phyloP scores from a whole-genome alignment of 1,140 invertebrate species.

The Drosophila fuyamai region DNA sequence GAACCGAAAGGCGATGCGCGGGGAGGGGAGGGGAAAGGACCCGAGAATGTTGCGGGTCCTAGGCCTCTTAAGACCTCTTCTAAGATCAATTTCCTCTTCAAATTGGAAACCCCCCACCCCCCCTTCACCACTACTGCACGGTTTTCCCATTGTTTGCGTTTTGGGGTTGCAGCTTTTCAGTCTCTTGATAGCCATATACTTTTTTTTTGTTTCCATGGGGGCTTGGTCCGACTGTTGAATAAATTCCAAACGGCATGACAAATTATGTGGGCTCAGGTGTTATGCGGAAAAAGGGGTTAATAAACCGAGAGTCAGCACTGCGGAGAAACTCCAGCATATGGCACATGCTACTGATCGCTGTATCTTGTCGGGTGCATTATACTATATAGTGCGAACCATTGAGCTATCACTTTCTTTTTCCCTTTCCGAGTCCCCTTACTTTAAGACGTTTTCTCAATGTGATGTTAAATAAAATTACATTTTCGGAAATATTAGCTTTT shows the following conservation, averaged over 20 bases:
- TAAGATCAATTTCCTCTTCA: constrained; percentile 71
- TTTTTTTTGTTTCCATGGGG: constrained; percentile 60
- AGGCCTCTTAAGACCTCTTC: constrained; percentile 42
- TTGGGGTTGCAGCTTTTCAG: constrained; percentile 75
- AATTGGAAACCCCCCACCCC: constrained; percentile 13
- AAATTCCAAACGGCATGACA: constrained; percentile 80
- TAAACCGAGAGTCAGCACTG: constrained; percentile 63
- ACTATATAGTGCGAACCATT: neutral
- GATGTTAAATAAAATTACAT: too few species aligned
- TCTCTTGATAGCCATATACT: constrained; percentile 43
- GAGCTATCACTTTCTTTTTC: neutral
- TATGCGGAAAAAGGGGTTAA: constrained; percentile 75
- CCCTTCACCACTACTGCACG: constrained; percentile 3
- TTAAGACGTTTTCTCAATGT: too few species aligned
- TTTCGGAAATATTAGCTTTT: too few species aligned
- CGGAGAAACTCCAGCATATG: constrained; percentile 44
- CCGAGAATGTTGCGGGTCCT: constrained; percentile 57
- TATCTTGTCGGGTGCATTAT: constrained; percentile 20
- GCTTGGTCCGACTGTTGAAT: constrained; percentile 68
- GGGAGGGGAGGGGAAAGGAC: constrained; percentile 4
- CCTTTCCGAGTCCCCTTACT: too few species aligned
- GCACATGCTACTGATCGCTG: constrained; percentile 16
- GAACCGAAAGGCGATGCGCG: constrained; percentile 23
- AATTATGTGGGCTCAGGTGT: constrained; percentile 83
- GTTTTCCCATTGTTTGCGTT: constrained; percentile 35